Evolutionary conservation across 2,888 invertebrate genomes (phyloP), one percentile per base, ranked within the genome.

Genomic region (Dynastes grantii): DNA sequence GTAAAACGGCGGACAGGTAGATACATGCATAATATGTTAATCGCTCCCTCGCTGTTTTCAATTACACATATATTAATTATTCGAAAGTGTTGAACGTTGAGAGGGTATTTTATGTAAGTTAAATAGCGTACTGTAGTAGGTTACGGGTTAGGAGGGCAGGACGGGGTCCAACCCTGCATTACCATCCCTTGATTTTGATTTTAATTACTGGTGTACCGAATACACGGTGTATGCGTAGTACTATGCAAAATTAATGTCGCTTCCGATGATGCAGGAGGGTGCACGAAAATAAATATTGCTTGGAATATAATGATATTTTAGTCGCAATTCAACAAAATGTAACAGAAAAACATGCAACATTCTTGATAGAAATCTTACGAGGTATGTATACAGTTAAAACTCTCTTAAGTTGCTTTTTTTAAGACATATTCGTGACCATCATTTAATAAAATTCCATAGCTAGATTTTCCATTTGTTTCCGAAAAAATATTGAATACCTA

Each of bases 61-160:
- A 88, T 88, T 88, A 87, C 84, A 85, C 85, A 85, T 85, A 85
- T 83, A 82, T 81, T 83, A 84, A 86, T 86, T 88, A 88, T 88
- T 88, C 88, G 88, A 87, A 88, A 87, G 88, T 88, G 88, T 87
- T 87, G 86, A 86, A 85, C 85, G 86, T 87, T 87, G 86, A 87
- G 87, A 88, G 87, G 87, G 88, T 88, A 88, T 88, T 77, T 88
- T 88, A 89, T 87, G 88, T 88, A 87, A 87, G 88, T 88, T 88
- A 87, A 83, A 88, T 88, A 88, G 88, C 83, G 88, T 89, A 88
- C 88, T 88, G 88, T 88, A 88, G 88, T 89, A 88, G 88, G 85
- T 84, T 83, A 78, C 82, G 85, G 84, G 81, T 70, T 77, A 82
- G 85, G 85, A 85, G 84, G 85, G 86, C 85, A 84, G 85, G 68